A percentile compares a stretch with the other conserved stretches of the same genome.
Conservation (phyloP, 1,140 invertebrate species). For the Adelges cooleyi region DNA sequence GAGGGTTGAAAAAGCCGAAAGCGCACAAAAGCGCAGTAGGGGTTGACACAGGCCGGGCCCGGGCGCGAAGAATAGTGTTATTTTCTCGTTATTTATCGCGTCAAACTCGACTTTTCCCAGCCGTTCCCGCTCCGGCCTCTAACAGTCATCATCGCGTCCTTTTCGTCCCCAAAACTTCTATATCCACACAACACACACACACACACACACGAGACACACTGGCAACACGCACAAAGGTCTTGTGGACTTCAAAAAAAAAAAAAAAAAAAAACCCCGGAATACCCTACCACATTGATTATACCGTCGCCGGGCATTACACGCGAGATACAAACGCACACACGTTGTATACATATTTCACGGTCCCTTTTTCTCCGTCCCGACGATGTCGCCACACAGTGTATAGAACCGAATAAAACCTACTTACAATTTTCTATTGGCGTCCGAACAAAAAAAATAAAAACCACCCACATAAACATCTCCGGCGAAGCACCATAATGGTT, state of each 20-base stretch:
- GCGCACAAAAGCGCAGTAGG: conserved; percentile 23
- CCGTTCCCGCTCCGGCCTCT: background rate
- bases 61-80: conserved; percentile 24
- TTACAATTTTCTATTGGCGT: background rate
- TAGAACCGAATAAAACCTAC: background rate
- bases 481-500: background rate
- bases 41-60: conserved; percentile 6
- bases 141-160: background rate
- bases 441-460: background rate
- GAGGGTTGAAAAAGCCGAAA: conserved; percentile 27
- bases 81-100: conserved; percentile 29
- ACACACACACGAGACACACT: too few species aligned
- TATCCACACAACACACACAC: background rate
- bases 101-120: conserved; percentile 24
- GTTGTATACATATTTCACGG: background rate
- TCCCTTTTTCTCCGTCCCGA: background rate
- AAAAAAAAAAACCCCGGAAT: too few species aligned
- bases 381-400: background rate
- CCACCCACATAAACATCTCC: background rate
- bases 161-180: background rate
- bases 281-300: too few species aligned
- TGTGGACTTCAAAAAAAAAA: too few species aligned
- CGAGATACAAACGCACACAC: background rate
- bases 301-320: too few species aligned
- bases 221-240: too few species aligned